Conservation (phyloP, 2,797 vertebrate genomes). For the Crax fasciolata region DNA sequence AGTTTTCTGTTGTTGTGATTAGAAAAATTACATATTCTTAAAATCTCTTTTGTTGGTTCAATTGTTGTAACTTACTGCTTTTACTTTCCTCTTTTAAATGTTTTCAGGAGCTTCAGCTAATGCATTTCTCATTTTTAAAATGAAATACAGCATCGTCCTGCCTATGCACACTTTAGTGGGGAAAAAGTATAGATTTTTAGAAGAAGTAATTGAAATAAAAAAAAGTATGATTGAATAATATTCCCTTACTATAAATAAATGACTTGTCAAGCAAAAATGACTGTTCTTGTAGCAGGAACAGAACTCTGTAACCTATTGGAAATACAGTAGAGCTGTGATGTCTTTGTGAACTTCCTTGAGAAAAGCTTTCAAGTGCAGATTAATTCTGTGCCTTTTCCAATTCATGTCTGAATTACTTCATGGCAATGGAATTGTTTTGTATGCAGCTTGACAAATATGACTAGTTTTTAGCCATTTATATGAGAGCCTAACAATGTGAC, state of each 20-base stretch:
- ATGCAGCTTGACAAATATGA: background rate
- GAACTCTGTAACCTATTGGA: background rate
- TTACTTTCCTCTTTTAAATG: background rate
- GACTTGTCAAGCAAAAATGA: background rate
- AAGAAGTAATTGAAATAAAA: background rate
- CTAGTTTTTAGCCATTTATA: background rate
- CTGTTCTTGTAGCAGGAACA: background rate
- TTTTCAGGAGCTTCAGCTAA: background rate
- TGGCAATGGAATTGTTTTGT: background rate
- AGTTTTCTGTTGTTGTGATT: background rate
- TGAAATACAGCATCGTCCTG: background rate
- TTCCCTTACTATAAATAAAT: background rate
- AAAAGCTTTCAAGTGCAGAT: background rate
- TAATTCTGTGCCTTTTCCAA: background rate
- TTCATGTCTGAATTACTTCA: background rate
- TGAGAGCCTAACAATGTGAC: accelerated
- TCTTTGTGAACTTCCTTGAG: background rate
- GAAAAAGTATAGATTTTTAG: background rate
- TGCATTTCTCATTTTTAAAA: background rate
- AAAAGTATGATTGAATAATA: background rate
- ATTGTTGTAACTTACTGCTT: background rate
- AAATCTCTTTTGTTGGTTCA: background rate
- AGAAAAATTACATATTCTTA: background rate
- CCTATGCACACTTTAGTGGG: background rate
- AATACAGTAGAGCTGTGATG: background rate